A percentile compares a stretch with the other conserved stretches of the same genome.
Evolutionary conservation across 2,888 invertebrate species (phyloP).

Genomic region (Folsomia manolachei): DNA sequence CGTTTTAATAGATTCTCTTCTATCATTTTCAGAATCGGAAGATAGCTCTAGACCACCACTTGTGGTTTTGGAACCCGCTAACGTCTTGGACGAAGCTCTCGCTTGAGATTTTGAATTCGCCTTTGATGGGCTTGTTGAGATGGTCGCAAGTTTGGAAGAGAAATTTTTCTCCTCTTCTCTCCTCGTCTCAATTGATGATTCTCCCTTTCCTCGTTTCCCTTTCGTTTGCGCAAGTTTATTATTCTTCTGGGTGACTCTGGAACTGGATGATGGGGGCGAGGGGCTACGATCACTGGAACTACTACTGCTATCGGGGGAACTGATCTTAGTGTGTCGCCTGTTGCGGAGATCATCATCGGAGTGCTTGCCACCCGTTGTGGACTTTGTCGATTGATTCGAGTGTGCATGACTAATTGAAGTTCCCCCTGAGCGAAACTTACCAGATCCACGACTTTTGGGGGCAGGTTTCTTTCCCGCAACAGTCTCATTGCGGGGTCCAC

Average conservation of each 20-base stretch:
- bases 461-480: conserved; percentile 72
- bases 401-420: conserved; percentile 46
- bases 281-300: conserved; percentile 44
- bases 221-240: conserved; percentile 43
- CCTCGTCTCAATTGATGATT: conserved; percentile 41
- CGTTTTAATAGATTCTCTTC: background rate
- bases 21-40: conserved; percentile 44
- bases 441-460: conserved; percentile 49
- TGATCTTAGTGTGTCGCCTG: conserved; percentile 2
- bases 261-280: conserved; percentile 16
- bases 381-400: conserved; percentile 37
- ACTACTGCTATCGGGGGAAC: conserved; percentile 31
- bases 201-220: conserved; percentile 48
- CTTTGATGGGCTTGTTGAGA: conserved; percentile 10
- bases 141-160: conserved; percentile 8
- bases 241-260: conserved; percentile 21
- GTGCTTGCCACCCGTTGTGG: conserved; percentile 52
- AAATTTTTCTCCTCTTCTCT: conserved; percentile 34
- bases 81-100: conserved; percentile 43
- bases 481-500: conserved; percentile 66
- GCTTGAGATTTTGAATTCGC: conserved; percentile 24
- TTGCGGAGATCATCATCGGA: conserved; percentile 22
- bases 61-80: conserved; percentile 5
- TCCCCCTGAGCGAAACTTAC: conserved; percentile 49
- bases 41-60: conserved; percentile 36